These are phyloP conservation scores for Eucriotettix oculatus DNA, from an alignment of 2,888 invertebrate species.

Conservation along the genomic window DNA sequence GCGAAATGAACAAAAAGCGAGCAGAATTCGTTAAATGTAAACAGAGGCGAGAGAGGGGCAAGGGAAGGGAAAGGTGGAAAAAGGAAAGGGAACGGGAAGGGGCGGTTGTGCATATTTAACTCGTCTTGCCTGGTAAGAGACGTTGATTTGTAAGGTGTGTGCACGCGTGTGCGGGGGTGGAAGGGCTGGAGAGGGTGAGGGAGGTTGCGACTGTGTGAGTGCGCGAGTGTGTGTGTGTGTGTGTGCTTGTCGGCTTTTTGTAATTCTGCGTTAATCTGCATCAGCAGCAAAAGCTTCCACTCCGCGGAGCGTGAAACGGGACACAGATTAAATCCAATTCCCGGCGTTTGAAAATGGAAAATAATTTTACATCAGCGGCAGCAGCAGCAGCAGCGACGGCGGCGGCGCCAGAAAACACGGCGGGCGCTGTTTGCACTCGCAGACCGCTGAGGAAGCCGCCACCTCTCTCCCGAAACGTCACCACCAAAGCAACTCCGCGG, in stretches of 20 bases:
- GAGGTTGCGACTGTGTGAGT: background rate
- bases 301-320: constrained; percentile 12
- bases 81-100: background rate
- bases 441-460: background rate
- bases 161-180: background rate
- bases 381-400: constrained; percentile 1
- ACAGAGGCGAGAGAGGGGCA: background rate
- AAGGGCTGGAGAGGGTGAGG: background rate
- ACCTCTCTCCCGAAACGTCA: too few species aligned
- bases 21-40: background rate
- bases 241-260: constrained; percentile 13
- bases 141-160: background rate
- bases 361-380: constrained; percentile 13
- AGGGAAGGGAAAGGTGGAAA: too few species aligned
- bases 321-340: constrained; percentile 14
- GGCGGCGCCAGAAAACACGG: background rate
- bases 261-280: constrained; percentile 14
- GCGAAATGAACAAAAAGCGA: background rate
- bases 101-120: background rate
- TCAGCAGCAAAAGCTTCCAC: constrained; percentile 11
- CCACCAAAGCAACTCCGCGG: too few species aligned
- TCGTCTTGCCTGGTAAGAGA: background rate
- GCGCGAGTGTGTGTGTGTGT: constrained; percentile 4
- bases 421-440: background rate
- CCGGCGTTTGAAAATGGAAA: constrained; percentile 13